These are phyloP conservation scores for Epinephelus awoara DNA, from an alignment of 2,797 vertebrate genomes.

Conservation along the genomic window DNA sequence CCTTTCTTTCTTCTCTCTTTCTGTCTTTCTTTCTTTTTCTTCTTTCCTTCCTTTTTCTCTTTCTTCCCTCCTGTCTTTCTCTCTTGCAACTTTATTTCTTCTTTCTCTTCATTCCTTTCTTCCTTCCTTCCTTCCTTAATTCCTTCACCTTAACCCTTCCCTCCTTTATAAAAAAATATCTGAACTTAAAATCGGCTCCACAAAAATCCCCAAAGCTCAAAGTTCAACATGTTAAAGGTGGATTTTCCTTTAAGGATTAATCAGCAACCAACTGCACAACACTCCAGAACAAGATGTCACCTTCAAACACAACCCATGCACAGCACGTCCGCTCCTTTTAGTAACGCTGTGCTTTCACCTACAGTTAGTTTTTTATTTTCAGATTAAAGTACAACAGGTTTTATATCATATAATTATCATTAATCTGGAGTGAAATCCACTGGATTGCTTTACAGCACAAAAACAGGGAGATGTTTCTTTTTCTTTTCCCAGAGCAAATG, in stretches of 20 bases:
- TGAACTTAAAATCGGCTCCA: neutral
- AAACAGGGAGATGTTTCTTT: neutral
- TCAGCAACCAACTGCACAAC: constrained; percentile 38
- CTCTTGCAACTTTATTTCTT: neutral
- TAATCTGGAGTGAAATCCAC: constrained; percentile 19
- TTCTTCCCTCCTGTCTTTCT: neutral
- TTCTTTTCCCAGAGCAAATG: neutral
- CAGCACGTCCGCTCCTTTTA: constrained; percentile 11
- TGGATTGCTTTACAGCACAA: neutral
- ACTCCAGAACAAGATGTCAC: constrained; percentile 46
- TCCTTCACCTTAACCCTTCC: neutral
- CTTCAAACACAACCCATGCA: constrained; percentile 59
- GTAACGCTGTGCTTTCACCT: neutral
- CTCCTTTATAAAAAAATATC: neutral
- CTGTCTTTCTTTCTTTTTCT: too few species aligned
- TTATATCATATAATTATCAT: neutral
- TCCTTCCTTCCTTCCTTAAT: too few species aligned
- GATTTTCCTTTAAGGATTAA: constrained; percentile 27
- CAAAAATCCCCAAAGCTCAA: neutral
- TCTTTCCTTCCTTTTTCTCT: neutral
- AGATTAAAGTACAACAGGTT: constrained; percentile 25
- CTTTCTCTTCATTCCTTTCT: too few species aligned
- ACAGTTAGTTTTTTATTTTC: constrained; percentile 28
- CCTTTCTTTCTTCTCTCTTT: too few species aligned
- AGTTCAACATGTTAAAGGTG: constrained; percentile 17